phyloP scores from a whole-genome alignment of 2,113 vertebrate species.

The Galbula dea region DNA sequence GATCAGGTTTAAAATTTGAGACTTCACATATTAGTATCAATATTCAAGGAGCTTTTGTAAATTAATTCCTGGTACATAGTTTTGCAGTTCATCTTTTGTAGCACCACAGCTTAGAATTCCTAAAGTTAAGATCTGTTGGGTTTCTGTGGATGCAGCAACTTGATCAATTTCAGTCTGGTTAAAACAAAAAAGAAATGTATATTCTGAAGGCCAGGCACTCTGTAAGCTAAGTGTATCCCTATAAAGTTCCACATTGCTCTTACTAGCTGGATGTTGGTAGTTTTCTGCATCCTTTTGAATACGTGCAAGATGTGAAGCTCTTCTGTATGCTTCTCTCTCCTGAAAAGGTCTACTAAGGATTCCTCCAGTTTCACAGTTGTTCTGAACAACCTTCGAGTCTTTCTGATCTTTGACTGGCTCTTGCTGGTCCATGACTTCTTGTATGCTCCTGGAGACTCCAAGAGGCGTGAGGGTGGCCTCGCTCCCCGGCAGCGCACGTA shows the following conservation, averaged over 20 bases:
- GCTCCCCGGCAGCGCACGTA: slow-evolving; percentile 54
- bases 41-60: neutral
- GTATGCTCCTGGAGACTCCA: slow-evolving; percentile 75
- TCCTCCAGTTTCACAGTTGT: slow-evolving; percentile 94
- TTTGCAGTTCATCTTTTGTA: neutral
- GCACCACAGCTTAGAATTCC: neutral
- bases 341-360: slow-evolving; percentile 86
- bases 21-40: neutral
- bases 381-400: slow-evolving; percentile 93
- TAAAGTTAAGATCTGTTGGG: neutral
- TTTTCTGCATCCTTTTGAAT: neutral
- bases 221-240: neutral
- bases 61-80: neutral
- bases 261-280: neutral
- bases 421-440: slow-evolving; percentile 88
- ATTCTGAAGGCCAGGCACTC: neutral
- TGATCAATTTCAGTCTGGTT: neutral
- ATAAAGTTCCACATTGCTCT: neutral
- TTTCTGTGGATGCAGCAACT: neutral
- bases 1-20: neutral
- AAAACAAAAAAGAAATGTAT: neutral
- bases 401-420: slow-evolving; percentile 96
- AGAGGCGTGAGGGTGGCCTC: slow-evolving; percentile 35
- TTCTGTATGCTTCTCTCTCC: neutral
- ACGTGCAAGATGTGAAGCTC: neutral